Base-by-base conservation (phyloP, 2,888 invertebrate genomes). In the Parnassius mnemosyne region DNA sequence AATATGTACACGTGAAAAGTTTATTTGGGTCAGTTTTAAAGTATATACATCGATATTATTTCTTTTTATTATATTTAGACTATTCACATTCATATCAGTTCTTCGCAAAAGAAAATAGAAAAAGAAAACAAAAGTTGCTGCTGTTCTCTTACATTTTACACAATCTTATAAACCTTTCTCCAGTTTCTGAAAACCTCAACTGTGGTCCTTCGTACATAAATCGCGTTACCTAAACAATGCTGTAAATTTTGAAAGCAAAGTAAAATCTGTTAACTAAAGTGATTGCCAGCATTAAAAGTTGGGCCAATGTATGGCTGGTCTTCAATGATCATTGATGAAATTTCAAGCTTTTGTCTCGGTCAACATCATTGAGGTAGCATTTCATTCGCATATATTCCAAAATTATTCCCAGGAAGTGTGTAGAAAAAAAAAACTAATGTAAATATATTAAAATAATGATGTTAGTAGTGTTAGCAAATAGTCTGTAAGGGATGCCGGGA, bases 291-390 rank as follows among this genome's bases (percentile, higher is more conserved):
- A 60, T 60, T 41, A 59, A 52, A 44, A 53, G 44, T 52, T 52
- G 65, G 20, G 65, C 68, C 66, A 66, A 66, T 61, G 70, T 63
- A 76, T 75, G 76, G 77, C 69, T 74, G 71, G 80, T 78, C 78
- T 71, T 68, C 77, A 71, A 71, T 80, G 79, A 79, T 89, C 89
- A 89, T 89, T 89, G 89, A 89, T 89, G 87, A 88, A 89, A 89
- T 88, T 87, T 87, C 86, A 85, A 87, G 85, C 85, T 85, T 86
- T 66, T 72, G 73, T 70, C 73, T 76, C 76, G 76, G 80, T 79
- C 78, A 56, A 63, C 82, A 82, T 84, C 81, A 71, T 80, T 74
- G 65, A 74, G 71, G 69, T 74, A 69, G 68, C 65, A 72, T 75
- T 73, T 65, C 68, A 68, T 71, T 71, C 66, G 64, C 71, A 71